Evolutionary conservation across 2,888 invertebrate species (phyloP), one percentile per base, ranked within the genome.

Genomic region (Sabatieria punctata): DNA sequence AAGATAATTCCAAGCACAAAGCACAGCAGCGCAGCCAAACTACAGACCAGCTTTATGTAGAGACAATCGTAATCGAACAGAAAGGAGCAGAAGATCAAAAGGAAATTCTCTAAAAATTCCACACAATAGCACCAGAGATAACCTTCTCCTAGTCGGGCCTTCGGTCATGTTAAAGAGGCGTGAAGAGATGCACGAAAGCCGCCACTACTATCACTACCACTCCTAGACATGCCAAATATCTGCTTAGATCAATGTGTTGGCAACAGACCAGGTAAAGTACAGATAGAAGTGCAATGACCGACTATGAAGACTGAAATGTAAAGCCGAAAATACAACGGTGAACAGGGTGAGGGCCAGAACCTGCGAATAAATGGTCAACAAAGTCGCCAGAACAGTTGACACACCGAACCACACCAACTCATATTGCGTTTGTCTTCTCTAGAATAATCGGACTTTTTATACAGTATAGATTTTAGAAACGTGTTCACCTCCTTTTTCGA

Each of bases 101-200:
- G 15, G 15, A 15, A 8, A 30, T 11, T 8, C 22, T 42, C 42
- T 22, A 21, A n/a, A 2, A 21, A 3, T 26, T 42, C 42, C 15
- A 42, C 11, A 8, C 2, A 18, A 19, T 42, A 42, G 21, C 11
- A 8, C 22, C 18, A 42, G 2, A 8, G 3, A 18, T 42, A 42
- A n/a, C 15, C 22, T 24, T 13, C 27, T 36, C n/a, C 43, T 18
- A 2, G 43, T 43, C 24, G 36, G 35, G 18, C 43, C 43, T 25
- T 43, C 43, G 25, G 36, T 30, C 24, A 43, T 3, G 36, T 43
- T 43, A 25, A 43, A 43, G n/a, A 15, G 43, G 36, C 4, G 43
- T 18, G 25, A 43, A 43, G 2, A 43, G 4, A 13, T 36, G 6
- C 13, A 43, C 43, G 22, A 27, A 42, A 27, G 43, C 43, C 11